phyloP scores from a whole-genome alignment of 2,888 invertebrate genomes.

The Meliscaeva auricollis region DNA sequence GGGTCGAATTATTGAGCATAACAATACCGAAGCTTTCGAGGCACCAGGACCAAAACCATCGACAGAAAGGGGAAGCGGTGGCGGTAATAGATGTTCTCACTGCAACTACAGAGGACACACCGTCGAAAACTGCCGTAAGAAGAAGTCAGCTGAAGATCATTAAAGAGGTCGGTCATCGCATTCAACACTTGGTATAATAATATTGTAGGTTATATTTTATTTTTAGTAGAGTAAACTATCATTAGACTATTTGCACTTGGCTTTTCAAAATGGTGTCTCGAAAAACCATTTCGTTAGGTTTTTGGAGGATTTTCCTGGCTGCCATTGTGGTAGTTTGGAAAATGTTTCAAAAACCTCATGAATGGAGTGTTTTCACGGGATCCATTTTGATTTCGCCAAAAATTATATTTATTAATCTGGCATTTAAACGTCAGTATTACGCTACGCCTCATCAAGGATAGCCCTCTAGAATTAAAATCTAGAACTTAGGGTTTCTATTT shows the following conservation, averaged over 20 bases:
- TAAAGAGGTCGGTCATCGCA: constrained; percentile 30
- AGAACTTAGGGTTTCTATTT: not conserved
- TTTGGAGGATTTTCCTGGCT: not conserved
- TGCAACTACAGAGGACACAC: constrained; percentile 82
- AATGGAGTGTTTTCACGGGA: not conserved
- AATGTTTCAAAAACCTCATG: constrained; percentile 21
- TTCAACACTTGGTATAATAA: not conserved
- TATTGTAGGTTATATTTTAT: constrained; percentile 25
- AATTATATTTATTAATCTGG: constrained; percentile 48
- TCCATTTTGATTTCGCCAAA: constrained; percentile 32
- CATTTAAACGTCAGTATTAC: constrained; percentile 41
- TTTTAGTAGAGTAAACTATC: not conserved
- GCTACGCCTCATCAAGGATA: constrained; percentile 61
- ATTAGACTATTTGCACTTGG: constrained; percentile 44
- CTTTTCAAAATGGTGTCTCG: constrained; percentile 29
- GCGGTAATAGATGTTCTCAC: constrained; percentile 79
- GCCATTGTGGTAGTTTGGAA: not conserved
- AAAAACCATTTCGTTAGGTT: constrained; percentile 10
- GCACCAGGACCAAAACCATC: constrained; percentile 38
- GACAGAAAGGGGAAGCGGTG: constrained; percentile 77
- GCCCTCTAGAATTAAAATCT: constrained; percentile 1
- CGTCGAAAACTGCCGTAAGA: constrained; percentile 80
- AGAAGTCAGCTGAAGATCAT: constrained; percentile 26
- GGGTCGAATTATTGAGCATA: constrained; percentile 81
- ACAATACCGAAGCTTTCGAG: constrained; percentile 78